Conservation (phyloP, 2,797 vertebrate genomes). For the Percopsis omiscomaycus region DNA sequence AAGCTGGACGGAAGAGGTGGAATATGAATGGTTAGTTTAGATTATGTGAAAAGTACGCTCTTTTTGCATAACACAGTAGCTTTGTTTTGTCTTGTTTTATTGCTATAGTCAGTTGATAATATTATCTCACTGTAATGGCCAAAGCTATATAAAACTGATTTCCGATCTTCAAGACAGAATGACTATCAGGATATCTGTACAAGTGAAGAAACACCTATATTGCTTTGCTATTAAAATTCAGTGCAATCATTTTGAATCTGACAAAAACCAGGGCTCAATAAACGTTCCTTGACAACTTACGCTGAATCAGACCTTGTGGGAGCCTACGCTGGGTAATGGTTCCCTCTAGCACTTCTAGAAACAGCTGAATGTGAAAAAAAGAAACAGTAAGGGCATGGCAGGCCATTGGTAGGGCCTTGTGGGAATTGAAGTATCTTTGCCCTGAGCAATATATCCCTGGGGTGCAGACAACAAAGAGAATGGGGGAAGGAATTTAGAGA, state of each 20-base stretch:
- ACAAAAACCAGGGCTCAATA: slow-evolving; percentile 21
- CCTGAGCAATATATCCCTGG: slow-evolving; percentile 30
- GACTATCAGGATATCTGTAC: neutral
- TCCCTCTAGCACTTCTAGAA: slow-evolving; percentile 47
- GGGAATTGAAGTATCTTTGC: slow-evolving; percentile 62
- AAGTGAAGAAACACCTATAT: neutral
- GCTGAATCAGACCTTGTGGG: slow-evolving; percentile 69
- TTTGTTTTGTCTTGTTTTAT: no score
- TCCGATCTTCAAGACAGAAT: neutral
- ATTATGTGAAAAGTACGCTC: neutral
- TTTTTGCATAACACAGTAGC: neutral
- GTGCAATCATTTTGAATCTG: slow-evolving; percentile 3
- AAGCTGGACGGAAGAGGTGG: neutral
- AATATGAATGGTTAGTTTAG: neutral
- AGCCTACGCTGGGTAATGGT: slow-evolving; percentile 36
- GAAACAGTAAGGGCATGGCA: slow-evolving; percentile 21
- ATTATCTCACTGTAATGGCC: no score
- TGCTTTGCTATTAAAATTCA: slow-evolving; percentile 14
- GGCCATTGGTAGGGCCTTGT: slow-evolving; percentile 45
- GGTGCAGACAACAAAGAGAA: slow-evolving; percentile 28
- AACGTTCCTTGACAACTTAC: slow-evolving; percentile 31
- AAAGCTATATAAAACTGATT: no score
- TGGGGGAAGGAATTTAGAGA: slow-evolving; percentile 24
- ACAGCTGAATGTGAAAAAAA: slow-evolving; percentile 59
- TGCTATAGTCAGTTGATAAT: no score